Evolutionary conservation across 2,888 invertebrate species (phyloP), one percentile per base, ranked within the genome.

Genomic region (Dascillus cervinus): DNA sequence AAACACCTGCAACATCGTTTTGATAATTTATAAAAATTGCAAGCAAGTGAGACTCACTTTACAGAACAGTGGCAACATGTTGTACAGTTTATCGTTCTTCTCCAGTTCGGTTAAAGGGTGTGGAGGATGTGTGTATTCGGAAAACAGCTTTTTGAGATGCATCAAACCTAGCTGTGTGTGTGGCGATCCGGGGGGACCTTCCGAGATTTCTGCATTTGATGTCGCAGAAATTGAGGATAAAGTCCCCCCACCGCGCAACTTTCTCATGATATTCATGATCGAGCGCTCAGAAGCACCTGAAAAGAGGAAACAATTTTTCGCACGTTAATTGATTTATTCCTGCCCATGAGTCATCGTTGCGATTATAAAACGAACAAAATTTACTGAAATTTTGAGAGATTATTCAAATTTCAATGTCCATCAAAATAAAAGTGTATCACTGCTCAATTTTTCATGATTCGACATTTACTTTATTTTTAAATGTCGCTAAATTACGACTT

Each of bases 31-130:
- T n/a, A n/a, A n/a, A n/a, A n/a, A n/a, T n/a, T n/a, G n/a, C n/a
- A n/a, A n/a, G n/a, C n/a, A n/a, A n/a, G 31, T 10, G 11, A 15
- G 10, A 39, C 53, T 54, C 71, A 92, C 94, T 79, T 95, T 96
- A 71, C 94, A 95, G 70, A 97, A 97, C 20, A 97, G 72, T 32
- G 97, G 97, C 59, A 98, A 72, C 91, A 98, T 94, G 64, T 91
- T 92, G 67, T 95, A 95, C 8, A 97, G 73, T 65, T 92, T 91
- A 57, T 87, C 87, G 67, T 96, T 94, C 55, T 83, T 78, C 62
- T 91, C 90, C 32, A 75, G 71, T 43, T 89, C 88, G 22, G 77
- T 74, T 8, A 89, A 71, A 2, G 83, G 78, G 50, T 88, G 82
- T 19, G 84, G 72, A 20, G 92, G 89, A 66, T 95, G 91, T 17